Base-by-base conservation (phyloP, 2,888 invertebrate species). In the Cenopis cana region DNA sequence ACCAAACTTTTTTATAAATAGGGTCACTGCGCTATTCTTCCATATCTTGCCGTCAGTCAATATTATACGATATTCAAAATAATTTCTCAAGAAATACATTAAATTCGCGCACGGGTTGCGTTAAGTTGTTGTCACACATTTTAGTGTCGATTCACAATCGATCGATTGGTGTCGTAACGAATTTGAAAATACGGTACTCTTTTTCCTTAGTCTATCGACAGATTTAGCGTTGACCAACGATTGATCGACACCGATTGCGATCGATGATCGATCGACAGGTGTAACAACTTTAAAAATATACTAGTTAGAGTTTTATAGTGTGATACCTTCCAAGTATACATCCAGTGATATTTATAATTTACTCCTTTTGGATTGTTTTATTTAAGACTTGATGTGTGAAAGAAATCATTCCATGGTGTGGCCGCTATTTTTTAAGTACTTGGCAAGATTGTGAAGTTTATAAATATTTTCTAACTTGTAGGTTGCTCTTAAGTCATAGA, bases 401-500 rank as follows among this genome's bases (percentile, higher is more conserved):
- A 20, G 62, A n/a, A 20, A 65, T 65, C 46, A 41, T 55, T 65
- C 65, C 55, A 49, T 49, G 14, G 41, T 54, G n/a, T 54, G 24
- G 38, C 60, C 14, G 49, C 46, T 55, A 14, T 20, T 38, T 12
- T 54, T 46, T 8, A 33, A 56, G 64, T 61, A 18, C 24, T 38
- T 67, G 59, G 55, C 74, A 73, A 77, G 77, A 74, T 73, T 76
- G 67, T 67, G 59, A 76, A 79, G 82, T 80, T 79, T 78, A 79
- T 82, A 81, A 74, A 77, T 78, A 84, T 80, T 80, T 67, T 61
- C 60, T 71, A 66, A 66, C 54, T 71, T 79, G 52, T 83, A 87
- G 81, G 82, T 82, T 79, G 74, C 84, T 85, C 85, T n/a, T 85
- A 89, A 91, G 92, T 93, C n/a, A n/a, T 46, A n/a, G 46, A 46